Base-by-base conservation (phyloP, 2,888 invertebrate genomes). In the Biston betularia region DNA sequence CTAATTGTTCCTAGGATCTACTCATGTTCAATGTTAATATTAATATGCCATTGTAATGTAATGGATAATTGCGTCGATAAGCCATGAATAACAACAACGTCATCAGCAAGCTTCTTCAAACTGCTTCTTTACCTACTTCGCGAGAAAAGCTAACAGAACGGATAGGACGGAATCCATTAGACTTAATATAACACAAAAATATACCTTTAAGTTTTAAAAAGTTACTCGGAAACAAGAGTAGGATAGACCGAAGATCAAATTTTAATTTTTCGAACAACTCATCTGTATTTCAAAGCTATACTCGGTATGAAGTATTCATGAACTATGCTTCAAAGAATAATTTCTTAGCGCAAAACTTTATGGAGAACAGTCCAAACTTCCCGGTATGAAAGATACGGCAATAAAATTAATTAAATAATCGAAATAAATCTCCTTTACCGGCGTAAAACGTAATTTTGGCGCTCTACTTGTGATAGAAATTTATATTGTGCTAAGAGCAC, bases 21-120 rank as follows among this genome's bases (percentile, higher is more conserved):
- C 38, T 52, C 46, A 50, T 57, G 63, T 56, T 44, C 62, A 70
- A 66, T 63, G 69, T 58, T 68, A 69, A 82, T 80, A 82, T 81
- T 84, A 80, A 81, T 80, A 42, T 68, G 80, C 63, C 75, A 78
- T 78, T 76, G 76, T 78, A 78, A 78, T 79, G 75, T 78, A 78
- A 75, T 71, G 81, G 83, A 84, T 88, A 83, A 86, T 85, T 82
- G 78, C 79, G 70, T 76, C 71, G 77, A 85, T 84, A 83, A 85
- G 85, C 79, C 79, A 80, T 87, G 85, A 87, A 87, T 89, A 88
- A 82, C 86, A 87, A 87, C 85, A 83, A 79, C 73, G 82, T 83
- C 55, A 58, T 11, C 49, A 33, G 33, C 77, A 78, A 80, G 80
- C 79, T 58, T 34, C 35, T 44, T 6, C 6, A 38, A 57, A 40